A percentile compares a stretch with the other conserved stretches of the same genome.
These are phyloP conservation scores for Drosophila phalerata DNA, from an alignment of 2,888 invertebrate genomes.

Conservation along the genomic window DNA sequence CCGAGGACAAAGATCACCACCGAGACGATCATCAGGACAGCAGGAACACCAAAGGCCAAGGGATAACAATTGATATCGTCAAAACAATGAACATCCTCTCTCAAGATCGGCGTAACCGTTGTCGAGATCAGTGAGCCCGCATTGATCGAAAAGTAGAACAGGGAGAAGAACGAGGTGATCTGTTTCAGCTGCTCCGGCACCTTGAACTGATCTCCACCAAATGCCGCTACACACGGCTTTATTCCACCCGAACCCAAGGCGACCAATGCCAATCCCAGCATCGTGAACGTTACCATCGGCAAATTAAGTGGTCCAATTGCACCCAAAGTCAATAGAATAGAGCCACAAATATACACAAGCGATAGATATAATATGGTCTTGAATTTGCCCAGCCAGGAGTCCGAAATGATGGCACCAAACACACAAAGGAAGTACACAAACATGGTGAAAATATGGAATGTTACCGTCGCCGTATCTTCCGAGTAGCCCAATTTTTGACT, in stretches of 20 bases:
- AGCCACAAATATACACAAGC: slow-evolving; percentile 90
- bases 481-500: slow-evolving; percentile 88
- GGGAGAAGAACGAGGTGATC: slow-evolving; percentile 90
- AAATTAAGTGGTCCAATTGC: slow-evolving; percentile 87
- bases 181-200: slow-evolving; percentile 88
- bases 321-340: slow-evolving; percentile 88
- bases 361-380: slow-evolving; percentile 91
- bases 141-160: slow-evolving; percentile 90
- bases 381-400: slow-evolving; percentile 93
- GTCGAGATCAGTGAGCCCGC: slow-evolving; percentile 91
- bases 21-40: slow-evolving; percentile 84
- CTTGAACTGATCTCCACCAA: slow-evolving; percentile 93
- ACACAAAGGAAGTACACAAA: slow-evolving; percentile 92
- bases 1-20: slow-evolving; percentile 91
- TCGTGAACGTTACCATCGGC: slow-evolving; percentile 87
- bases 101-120: slow-evolving; percentile 90
- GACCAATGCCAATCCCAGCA: slow-evolving; percentile 89
- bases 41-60: slow-evolving; percentile 92
- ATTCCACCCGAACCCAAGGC: slow-evolving; percentile 93
- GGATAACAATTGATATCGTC: slow-evolving; percentile 89
- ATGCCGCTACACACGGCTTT: slow-evolving; percentile 93
- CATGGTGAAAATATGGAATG: slow-evolving; percentile 91
- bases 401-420: slow-evolving; percentile 92
- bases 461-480: slow-evolving; percentile 89
- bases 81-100: slow-evolving; percentile 89